Conservation (phyloP, 2,113 vertebrate genomes). For the Panthera leo region DNA sequence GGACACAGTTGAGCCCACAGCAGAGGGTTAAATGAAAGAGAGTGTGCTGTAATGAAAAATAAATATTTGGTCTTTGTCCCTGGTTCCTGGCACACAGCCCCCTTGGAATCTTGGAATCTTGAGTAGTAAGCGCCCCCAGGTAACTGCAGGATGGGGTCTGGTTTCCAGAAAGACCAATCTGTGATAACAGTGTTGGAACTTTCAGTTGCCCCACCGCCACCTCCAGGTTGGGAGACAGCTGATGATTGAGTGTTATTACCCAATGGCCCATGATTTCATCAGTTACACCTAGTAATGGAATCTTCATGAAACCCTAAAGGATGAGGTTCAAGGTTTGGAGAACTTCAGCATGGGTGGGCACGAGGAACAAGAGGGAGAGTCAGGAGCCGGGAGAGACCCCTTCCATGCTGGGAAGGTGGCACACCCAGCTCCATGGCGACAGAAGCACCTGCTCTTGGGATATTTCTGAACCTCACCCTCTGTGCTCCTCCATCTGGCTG, state of each 20-base stretch:
- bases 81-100: background rate
- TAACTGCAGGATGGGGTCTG: background rate
- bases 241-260: too few species aligned
- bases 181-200: background rate
- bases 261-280: background rate
- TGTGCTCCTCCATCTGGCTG: background rate
- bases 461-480: background rate
- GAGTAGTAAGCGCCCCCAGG: background rate
- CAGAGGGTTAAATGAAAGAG: background rate
- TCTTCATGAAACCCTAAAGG: background rate
- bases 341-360: background rate
- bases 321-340: background rate
- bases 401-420: background rate
- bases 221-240: background rate
- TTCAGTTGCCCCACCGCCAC: accelerated
- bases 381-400: background rate
- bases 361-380: background rate
- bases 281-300: background rate
- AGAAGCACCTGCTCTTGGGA: background rate
- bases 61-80: background rate
- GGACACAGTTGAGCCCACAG: background rate
- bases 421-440: background rate
- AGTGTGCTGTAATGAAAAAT: background rate
- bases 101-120: background rate
- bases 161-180: background rate